Conservation (phyloP, 2,113 vertebrate genomes). For the Bos taurus region DNA sequence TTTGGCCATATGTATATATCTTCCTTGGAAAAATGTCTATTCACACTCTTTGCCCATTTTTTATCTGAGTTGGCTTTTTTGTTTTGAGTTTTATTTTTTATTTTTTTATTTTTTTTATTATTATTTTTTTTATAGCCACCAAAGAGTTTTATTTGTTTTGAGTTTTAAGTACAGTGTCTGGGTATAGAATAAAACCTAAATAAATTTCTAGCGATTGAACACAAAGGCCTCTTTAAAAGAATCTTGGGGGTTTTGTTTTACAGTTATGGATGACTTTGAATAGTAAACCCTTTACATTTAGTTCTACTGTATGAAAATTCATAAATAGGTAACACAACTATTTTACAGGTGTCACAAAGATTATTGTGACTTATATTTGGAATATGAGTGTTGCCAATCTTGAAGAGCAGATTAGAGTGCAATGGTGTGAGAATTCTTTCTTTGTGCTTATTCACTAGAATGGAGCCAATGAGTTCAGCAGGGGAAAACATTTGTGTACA, state of each 20-base stretch:
- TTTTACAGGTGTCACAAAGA: neutral
- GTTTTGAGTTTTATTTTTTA: neutral
- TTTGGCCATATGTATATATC: neutral
- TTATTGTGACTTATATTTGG: neutral
- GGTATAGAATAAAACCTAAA: neutral
- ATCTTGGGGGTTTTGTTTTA: neutral
- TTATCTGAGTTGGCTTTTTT: neutral
- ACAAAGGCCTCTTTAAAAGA: neutral
- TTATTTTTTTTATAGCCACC: no score
- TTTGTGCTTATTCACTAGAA: neutral
- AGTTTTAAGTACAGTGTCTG: neutral
- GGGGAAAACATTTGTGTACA: neutral
- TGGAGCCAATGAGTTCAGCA: neutral
- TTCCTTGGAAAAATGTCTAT: neutral
- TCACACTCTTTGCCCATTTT: neutral
- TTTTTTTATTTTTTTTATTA: no score
- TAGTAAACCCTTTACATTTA: neutral
- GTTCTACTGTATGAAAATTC: neutral
- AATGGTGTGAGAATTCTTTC: neutral
- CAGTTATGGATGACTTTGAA: neutral
- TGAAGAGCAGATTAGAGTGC: neutral
- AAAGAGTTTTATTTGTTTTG: neutral
- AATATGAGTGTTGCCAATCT: neutral
- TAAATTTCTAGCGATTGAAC: neutral
- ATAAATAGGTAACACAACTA: neutral